Conservation (phyloP, 92 coral and sea anemone species). For the Virgularia gustaviana region DNA sequence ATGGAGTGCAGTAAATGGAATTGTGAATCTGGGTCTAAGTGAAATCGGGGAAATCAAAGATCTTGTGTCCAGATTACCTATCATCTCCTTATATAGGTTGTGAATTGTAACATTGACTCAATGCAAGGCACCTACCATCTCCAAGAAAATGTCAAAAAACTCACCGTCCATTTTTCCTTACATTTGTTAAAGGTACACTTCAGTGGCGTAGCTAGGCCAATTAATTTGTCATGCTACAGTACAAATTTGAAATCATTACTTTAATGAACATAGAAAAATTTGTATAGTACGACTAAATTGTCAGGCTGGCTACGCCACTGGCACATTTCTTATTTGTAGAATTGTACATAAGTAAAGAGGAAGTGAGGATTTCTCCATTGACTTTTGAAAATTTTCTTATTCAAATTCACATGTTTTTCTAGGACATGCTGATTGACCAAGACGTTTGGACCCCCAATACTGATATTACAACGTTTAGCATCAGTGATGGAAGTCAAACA, state of each 20-base stretch:
- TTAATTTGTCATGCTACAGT: too few relatives aligned
- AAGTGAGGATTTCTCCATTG: too few relatives aligned
- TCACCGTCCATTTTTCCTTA: slow-evolving; percentile 66
- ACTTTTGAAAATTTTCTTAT: too few relatives aligned
- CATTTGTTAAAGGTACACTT: slow-evolving; percentile 76
- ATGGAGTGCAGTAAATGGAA: too few relatives aligned
- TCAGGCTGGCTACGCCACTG: too few relatives aligned
- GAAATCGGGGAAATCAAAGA: neutral
- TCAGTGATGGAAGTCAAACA: neutral
- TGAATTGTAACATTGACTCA: slow-evolving; percentile 78
- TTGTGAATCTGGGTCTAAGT: too few relatives aligned
- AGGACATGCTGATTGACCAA: slow-evolving; percentile 87
- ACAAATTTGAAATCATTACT: too few relatives aligned
- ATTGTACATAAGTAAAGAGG: too few relatives aligned
- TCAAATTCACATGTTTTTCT: neutral
- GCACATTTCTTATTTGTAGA: too few relatives aligned
- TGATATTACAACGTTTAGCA: neutral
- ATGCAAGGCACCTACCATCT: slow-evolving; percentile 65
- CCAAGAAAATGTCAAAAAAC: slow-evolving; percentile 58
- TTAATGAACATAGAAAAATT: too few relatives aligned
- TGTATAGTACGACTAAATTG: too few relatives aligned
- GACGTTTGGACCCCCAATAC: slow-evolving; percentile 92
- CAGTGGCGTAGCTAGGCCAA: too few relatives aligned
- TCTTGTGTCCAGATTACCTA: neutral
- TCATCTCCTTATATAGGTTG: slow-evolving; percentile 44